These are phyloP conservation scores for Athalia cordata DNA, from an alignment of 2,888 invertebrate species.

Conservation along the genomic window DNA sequence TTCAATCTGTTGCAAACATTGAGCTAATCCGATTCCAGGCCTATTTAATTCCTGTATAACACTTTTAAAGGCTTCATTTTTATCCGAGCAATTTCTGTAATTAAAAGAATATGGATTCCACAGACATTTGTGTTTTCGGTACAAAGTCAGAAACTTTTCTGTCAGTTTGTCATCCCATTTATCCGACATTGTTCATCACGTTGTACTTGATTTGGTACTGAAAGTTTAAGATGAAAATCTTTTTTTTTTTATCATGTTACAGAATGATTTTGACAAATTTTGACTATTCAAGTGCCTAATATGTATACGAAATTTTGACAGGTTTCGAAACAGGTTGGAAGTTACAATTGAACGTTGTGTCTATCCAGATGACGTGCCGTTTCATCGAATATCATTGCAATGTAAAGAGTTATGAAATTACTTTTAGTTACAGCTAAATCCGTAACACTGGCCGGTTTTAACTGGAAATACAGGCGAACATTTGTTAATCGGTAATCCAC, in stretches of 20 bases:
- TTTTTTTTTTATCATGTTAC: background rate
- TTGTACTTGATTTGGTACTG: conserved; percentile 2
- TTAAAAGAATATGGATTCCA: conserved; percentile 60
- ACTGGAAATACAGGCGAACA: conserved; percentile 38
- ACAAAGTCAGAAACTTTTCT: conserved; percentile 56
- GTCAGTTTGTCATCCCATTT: conserved; percentile 58
- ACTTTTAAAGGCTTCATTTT: conserved; percentile 54
- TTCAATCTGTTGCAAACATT: conserved; percentile 59
- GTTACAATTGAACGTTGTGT: conserved; percentile 19
- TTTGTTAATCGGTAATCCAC: conserved; percentile 41
- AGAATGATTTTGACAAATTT: conserved; percentile 12
- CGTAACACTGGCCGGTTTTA: conserved; percentile 25
- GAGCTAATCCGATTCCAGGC: conserved; percentile 52
- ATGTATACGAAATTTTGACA: conserved; percentile 10
- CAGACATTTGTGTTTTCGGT: conserved; percentile 60
- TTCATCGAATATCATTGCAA: conserved; percentile 12
- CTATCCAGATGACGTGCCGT: background rate
- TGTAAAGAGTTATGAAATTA: background rate
- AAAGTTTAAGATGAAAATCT: background rate
- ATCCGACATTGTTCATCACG: conserved; percentile 52
- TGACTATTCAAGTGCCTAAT: background rate
- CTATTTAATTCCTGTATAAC: conserved; percentile 55
- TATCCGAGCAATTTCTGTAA: conserved; percentile 56
- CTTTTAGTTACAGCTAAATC: conserved; percentile 33
- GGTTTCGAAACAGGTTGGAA: conserved; percentile 32